Conservation (phyloP, 2,888 invertebrate genomes). For the Leptura quadrifasciata region DNA sequence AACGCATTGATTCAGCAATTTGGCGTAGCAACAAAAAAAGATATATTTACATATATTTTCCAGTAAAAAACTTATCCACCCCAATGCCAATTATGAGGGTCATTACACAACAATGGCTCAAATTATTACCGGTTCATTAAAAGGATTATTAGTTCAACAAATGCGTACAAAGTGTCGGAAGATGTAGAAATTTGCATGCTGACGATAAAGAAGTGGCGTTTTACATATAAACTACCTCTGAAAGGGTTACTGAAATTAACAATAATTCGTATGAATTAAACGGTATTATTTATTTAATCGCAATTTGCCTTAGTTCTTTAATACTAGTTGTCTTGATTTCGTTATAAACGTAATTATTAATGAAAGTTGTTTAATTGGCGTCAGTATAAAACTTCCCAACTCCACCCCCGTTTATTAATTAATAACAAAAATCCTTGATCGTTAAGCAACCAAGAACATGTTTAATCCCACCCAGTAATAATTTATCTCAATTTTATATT, state of each 20-base stretch:
- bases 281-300: background rate
- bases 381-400: no score
- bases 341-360: no score
- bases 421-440: no score
- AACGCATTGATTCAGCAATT: no score
- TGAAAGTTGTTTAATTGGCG: no score
- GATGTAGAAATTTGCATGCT: slow-evolving; percentile 13
- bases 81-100: background rate
- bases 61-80: background rate
- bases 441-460: no score
- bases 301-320: background rate
- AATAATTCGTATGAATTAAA: background rate
- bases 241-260: background rate
- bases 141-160: background rate
- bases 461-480: no score
- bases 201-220: background rate
- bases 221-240: background rate
- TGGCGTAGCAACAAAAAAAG: no score
- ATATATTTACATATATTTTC: background rate
- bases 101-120: slow-evolving; percentile 25
- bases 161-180: slow-evolving; percentile 2
- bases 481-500: no score
- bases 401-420: no score
- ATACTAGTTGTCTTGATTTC: no score
- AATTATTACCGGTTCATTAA: slow-evolving; percentile 12